Conservation (phyloP, 2,797 vertebrate genomes). For the Columba guinea region DNA sequence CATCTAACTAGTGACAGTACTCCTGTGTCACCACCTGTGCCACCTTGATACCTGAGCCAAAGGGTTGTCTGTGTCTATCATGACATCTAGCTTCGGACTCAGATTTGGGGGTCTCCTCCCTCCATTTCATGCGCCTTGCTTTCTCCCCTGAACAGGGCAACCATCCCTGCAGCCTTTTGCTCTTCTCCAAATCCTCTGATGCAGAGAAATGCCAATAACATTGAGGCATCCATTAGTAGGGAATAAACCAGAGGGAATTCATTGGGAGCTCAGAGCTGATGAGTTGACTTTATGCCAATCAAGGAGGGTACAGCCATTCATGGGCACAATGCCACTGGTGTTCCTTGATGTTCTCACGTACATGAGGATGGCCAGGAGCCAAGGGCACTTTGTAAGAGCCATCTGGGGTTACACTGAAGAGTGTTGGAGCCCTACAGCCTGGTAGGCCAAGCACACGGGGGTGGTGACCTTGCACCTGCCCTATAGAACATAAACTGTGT, state of each 20-base stretch:
- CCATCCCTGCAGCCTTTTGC: not conserved
- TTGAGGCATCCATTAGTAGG: not conserved
- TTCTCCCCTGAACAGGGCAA: not conserved
- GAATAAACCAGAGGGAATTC: not conserved
- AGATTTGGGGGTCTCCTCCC: not conserved
- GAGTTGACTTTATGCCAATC: not conserved
- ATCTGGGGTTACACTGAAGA: not conserved
- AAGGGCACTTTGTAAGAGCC: not conserved
- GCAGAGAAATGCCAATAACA: not conserved
- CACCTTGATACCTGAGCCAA: not conserved
- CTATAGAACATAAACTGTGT: not conserved
- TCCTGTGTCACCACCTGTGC: not conserved
- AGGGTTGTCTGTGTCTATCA: not conserved
- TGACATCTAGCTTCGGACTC: not conserved
- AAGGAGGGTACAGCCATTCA: not conserved
- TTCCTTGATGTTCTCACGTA: not conserved
- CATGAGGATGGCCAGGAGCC: not conserved
- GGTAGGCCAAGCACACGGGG: not conserved
- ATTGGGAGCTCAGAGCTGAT: not conserved
- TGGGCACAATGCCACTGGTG: not conserved
- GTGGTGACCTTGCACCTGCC: not conserved
- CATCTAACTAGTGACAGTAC: not conserved
- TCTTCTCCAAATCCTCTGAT: not conserved
- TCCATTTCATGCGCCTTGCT: not conserved
- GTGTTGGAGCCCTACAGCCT: not conserved